phyloP scores from a whole-genome alignment of 2,113 vertebrate species.

The Bos indicus region DNA sequence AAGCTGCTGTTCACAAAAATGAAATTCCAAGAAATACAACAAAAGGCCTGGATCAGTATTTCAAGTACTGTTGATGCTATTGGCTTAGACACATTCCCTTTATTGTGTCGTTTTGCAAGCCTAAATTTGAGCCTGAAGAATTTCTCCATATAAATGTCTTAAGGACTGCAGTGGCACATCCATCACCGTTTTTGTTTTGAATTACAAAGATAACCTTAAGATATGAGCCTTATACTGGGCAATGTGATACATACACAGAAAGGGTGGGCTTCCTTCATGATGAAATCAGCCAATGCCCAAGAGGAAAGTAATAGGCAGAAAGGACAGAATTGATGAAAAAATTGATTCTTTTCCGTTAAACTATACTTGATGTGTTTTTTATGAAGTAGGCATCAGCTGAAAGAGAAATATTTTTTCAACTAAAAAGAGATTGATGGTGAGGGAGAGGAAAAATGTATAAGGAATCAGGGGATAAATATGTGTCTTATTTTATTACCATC shows the following conservation, averaged over 20 bases:
- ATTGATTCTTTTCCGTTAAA: conserved; percentile 72
- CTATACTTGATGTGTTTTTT: conserved; percentile 62
- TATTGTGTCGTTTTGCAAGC: conserved; percentile 38
- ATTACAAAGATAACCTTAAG: conserved; percentile 63
- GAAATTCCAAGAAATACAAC: conserved; percentile 26
- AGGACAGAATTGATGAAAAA: conserved; percentile 68
- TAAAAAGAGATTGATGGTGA: conserved; percentile 26
- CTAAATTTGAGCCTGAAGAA: conserved; percentile 33
- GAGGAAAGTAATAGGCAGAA: conserved; percentile 51
- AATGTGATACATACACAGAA: neutral
- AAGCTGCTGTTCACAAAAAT: conserved; percentile 29
- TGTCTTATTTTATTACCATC: neutral
- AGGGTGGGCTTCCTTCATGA: neutral
- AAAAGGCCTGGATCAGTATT: neutral
- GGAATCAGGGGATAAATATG: neutral
- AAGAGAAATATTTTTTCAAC: conserved; percentile 64
- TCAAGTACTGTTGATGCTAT: neutral
- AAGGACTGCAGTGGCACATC: conserved; percentile 39
- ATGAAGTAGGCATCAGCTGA: conserved; percentile 52
- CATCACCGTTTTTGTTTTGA: conserved; percentile 62
- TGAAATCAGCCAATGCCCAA: conserved; percentile 47
- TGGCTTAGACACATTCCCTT: neutral
- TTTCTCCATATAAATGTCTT: conserved; percentile 53
- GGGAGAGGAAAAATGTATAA: neutral
- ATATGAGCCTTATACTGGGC: conserved; percentile 29